Conservation (phyloP, 2,888 invertebrate genomes). For the Sylvicola fuscatus region DNA sequence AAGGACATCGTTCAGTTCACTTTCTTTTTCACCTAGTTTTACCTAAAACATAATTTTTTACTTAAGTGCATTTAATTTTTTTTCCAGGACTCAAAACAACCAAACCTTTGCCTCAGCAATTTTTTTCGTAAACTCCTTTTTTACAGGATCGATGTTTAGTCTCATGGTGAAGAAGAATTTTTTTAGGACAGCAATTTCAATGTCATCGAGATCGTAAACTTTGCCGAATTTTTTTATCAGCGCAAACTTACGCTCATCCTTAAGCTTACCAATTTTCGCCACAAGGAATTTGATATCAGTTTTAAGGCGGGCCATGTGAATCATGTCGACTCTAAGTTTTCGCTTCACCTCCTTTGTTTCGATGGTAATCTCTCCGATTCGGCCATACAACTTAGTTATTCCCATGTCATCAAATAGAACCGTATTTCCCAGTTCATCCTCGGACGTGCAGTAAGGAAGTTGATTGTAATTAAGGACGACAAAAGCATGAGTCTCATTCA, state of each 20-base stretch:
- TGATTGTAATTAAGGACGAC: conserved; percentile 49
- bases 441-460: conserved; percentile 33
- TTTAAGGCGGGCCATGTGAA: conserved; percentile 47
- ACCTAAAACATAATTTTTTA: conserved; percentile 15
- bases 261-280: conserved; percentile 31
- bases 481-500: conserved; percentile 57
- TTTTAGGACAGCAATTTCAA: conserved; percentile 34
- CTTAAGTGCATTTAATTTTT: no score
- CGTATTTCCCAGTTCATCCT: conserved; percentile 27
- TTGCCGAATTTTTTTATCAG: conserved; percentile 36
- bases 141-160: conserved; percentile 27
- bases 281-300: conserved; percentile 47
- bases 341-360: conserved; percentile 41
- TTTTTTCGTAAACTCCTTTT: conserved; percentile 25
- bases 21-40: conserved; percentile 18
- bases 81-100: no score
- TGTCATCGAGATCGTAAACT: conserved; percentile 28
- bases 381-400: conserved; percentile 33
- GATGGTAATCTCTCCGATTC: conserved; percentile 40
- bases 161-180: conserved; percentile 32
- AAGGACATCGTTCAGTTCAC: conserved; percentile 25
- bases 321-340: conserved; percentile 40
- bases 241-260: conserved; percentile 28
- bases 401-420: conserved; percentile 41
- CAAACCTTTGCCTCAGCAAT: conserved; percentile 22